Percentiles rank a stretch among this genome's conserved stretches.
Conservation (phyloP, 2,888 invertebrate species). For the Adineta ricciae region DNA sequence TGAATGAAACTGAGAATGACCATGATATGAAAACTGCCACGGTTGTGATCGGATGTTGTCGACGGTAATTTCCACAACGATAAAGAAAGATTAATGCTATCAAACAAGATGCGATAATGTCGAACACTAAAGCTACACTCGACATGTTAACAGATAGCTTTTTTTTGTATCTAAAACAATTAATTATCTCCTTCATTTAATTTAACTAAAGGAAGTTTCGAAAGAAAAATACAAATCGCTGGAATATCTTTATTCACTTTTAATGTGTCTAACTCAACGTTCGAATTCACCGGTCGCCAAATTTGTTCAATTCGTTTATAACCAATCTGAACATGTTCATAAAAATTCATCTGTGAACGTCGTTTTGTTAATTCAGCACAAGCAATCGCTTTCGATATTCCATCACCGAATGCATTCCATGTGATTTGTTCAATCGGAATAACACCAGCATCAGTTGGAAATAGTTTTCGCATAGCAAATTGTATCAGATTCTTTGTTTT, state of each 20-base stretch:
- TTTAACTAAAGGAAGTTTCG: conserved; percentile 56
- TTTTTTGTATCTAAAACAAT: background rate
- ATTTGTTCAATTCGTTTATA: conserved; percentile 42
- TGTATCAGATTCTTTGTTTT: conserved; percentile 69
- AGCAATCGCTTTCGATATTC: conserved; percentile 68
- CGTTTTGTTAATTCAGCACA: conserved; percentile 79
- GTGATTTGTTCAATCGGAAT: conserved; percentile 40
- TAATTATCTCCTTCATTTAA: background rate
- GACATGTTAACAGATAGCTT: background rate
- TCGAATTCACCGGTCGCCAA: conserved; percentile 1
- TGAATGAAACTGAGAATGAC: conserved; percentile 95
- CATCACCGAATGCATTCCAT: conserved; percentile 62
- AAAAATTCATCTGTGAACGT: conserved; percentile 39
- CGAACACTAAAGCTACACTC: background rate
- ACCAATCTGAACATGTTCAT: conserved; percentile 44
- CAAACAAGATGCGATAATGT: background rate
- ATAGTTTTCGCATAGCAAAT: conserved; percentile 64
- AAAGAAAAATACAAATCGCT: conserved; percentile 68
- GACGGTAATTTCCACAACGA: conserved; percentile 27
- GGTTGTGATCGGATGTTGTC: conserved; percentile 53
- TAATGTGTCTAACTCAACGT: conserved; percentile 46
- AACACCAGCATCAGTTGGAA: conserved; percentile 31
- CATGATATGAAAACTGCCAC: conserved; percentile 85
- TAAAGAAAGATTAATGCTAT: conserved; percentile 20
- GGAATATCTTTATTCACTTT: conserved; percentile 70